phyloP scores from a whole-genome alignment of 35 echinoderm and acorn worm genomes.

The Ptychodera flava region DNA sequence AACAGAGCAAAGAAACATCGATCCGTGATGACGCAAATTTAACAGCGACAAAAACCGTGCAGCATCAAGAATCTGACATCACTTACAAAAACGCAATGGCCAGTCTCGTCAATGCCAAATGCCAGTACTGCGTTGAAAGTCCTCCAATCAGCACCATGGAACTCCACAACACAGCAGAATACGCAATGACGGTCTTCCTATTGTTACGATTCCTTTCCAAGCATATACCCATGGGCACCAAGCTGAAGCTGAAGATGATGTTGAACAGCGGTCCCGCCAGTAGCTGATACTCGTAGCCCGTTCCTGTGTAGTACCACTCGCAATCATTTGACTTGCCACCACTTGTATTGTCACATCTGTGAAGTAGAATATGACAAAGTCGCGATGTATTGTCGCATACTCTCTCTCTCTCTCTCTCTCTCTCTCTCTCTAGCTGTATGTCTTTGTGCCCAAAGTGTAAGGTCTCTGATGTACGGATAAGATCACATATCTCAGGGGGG shows the following conservation, averaged over 20 bases:
- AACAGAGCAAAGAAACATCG: too few relatives aligned
- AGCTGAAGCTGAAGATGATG: constrained; percentile 29
- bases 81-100: constrained; percentile 37
- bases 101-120: constrained; percentile 19
- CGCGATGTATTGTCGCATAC: too few relatives aligned
- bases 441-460: too few relatives aligned
- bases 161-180: constrained; percentile 26
- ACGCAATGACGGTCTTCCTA: constrained; percentile 17
- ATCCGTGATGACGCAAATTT: too few relatives aligned
- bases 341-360: background rate
- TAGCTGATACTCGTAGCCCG: constrained; percentile 35
- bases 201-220: constrained; percentile 23
- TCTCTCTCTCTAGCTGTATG: too few relatives aligned
- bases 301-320: constrained; percentile 37
- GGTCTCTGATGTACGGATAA: too few relatives aligned
- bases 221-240: constrained; percentile 17
- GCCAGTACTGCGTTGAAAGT: constrained; percentile 30
- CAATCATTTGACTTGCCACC: constrained; percentile 2
- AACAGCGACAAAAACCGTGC: too few relatives aligned
- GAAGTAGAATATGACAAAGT: too few relatives aligned
- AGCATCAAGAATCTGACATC: too few relatives aligned
- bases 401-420: too few relatives aligned
- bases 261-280: constrained; percentile 38
- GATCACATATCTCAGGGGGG: too few relatives aligned
- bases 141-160: constrained; percentile 12